Conservation (phyloP, 2,113 vertebrate species). For the Mirounga angustirostris region DNA sequence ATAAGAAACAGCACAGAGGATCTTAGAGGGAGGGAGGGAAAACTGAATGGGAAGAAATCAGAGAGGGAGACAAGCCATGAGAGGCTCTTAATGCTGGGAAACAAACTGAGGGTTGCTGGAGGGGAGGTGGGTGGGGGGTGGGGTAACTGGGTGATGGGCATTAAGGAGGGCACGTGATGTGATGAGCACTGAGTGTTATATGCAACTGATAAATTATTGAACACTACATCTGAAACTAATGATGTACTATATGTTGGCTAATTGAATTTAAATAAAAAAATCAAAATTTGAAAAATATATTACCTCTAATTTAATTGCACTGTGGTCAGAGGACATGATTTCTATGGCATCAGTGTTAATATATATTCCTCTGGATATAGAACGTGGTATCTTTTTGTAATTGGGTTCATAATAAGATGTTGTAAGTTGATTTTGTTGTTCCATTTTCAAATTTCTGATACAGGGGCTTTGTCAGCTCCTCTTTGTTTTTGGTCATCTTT, state of each 20-base stretch:
- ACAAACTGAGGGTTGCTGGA: no score
- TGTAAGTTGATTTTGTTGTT: slow-evolving; percentile 29
- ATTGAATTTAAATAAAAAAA: no score
- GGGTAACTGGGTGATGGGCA: no score
- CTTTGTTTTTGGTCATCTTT: not conserved
- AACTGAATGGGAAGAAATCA: not conserved
- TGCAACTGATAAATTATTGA: no score
- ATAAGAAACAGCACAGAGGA: not conserved
- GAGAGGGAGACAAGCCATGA: not conserved
- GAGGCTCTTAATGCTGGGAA: no score
- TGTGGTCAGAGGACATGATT: slow-evolving; percentile 49
- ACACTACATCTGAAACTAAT: no score
- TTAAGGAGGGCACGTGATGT: no score
- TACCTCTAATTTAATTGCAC: slow-evolving; percentile 50
- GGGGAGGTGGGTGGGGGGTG: no score
- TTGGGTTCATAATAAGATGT: not conserved
- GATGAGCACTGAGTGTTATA: no score
- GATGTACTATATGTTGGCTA: no score
- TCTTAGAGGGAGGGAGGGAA: not conserved
- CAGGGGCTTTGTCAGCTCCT: not conserved
- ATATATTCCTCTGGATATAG: not conserved
- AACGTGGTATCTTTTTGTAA: slow-evolving; percentile 27
- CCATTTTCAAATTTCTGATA: slow-evolving; percentile 30
- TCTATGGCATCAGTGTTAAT: not conserved
- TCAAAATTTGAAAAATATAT: not conserved